Evolutionary conservation across 2,888 invertebrate species (phyloP), one percentile per base, ranked within the genome.

Genomic region (Troides helena): DNA sequence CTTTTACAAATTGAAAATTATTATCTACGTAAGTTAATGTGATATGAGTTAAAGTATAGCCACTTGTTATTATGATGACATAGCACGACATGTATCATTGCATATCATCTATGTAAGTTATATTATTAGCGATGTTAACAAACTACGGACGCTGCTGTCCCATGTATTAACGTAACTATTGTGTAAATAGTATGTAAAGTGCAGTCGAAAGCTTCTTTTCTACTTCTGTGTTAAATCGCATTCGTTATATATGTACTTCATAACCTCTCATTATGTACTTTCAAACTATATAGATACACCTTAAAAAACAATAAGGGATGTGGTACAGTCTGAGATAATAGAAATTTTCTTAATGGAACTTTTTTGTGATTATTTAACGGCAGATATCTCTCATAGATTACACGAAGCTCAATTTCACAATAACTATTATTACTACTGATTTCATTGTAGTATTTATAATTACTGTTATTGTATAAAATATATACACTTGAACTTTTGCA

Each of bases 21-120:
- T 85, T 85, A 89, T 87, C 89, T 90, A 92, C 92, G 91, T 92
- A 92, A 92, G 85, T 84, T 88, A 87, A 81, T 92, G 92, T 92
- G 92, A 92, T 92, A 91, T 87, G 87, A 85, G 85, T 87, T 86
- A 81, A 78, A 78, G 75, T 87, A 84, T 89, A 89, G 82, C 85
- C 89, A 89, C 90, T 91, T 89, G 90, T 92, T 91, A 91, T 87
- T 81, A 83, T 80, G 78, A 80, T 80, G 81, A 83, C 70, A 84
- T 88, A 90, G 90, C 90, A 92, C 90, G 83, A 88, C 85, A 84
- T 89, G 85, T 89, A 90, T 82, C 76, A 80, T 87, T 90, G 92
- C 92, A 92, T 92, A 92, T 92, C 92, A 92, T 82, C 80, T 86
- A 82, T 87, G 83, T 80, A 88, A 85, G 80, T 79, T 81, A 82